These are phyloP conservation scores for Sakesphorus luctuosus DNA, from an alignment of 2,113 vertebrate species.

Conservation along the genomic window DNA sequence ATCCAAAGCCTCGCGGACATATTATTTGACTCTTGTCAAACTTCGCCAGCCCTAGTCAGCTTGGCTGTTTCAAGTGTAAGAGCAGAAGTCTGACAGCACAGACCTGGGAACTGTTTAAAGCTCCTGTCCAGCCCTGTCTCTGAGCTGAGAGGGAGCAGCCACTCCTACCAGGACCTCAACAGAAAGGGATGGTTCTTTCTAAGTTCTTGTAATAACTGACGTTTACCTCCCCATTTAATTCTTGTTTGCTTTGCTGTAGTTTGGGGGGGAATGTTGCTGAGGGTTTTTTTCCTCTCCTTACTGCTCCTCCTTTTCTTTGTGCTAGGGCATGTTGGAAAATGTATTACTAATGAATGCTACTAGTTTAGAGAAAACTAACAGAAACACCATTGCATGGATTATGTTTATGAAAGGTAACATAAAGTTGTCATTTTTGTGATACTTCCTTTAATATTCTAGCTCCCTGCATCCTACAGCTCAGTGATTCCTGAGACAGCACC, in stretches of 20 bases:
- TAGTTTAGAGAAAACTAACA: neutral
- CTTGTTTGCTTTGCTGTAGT: neutral
- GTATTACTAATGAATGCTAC: neutral
- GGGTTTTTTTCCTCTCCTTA: fast-evolving
- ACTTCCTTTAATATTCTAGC: neutral
- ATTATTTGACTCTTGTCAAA: neutral
- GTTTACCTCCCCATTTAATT: neutral
- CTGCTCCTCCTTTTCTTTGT: neutral
- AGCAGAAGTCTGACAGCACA: neutral
- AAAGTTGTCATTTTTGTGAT: neutral
- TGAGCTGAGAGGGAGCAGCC: neutral
- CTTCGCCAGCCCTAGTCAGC: neutral
- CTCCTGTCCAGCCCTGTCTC: neutral
- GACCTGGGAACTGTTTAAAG: neutral
- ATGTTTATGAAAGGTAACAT: neutral
- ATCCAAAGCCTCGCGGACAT: neutral
- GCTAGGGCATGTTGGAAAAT: neutral
- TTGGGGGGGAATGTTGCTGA: neutral
- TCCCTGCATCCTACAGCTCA: neutral
- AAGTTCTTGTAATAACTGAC: neutral
- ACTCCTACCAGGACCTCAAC: neutral
- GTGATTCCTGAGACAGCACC: neutral
- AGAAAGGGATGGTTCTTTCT: neutral
- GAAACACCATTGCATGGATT: neutral
- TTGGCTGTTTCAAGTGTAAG: neutral